phyloP scores from a whole-genome alignment of 2,888 invertebrate genomes.

The Dryomyza anilis region DNA sequence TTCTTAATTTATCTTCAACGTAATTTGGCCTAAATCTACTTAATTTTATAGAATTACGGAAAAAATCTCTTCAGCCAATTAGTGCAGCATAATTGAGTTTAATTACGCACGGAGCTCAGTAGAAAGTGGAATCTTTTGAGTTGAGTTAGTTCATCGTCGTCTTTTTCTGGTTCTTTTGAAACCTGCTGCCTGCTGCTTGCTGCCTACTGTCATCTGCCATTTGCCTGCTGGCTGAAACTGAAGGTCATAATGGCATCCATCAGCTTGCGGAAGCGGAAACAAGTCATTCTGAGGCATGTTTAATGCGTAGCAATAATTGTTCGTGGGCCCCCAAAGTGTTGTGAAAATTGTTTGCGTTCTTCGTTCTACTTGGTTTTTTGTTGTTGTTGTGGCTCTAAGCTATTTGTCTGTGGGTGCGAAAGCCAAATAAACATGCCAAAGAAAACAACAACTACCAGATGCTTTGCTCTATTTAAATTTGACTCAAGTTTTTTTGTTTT shows the following conservation, averaged over 20 bases:
- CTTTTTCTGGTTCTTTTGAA: too few species aligned
- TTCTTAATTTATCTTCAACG: neutral
- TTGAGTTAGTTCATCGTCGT: too few species aligned
- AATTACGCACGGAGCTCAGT: too few species aligned
- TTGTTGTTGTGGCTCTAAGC: neutral
- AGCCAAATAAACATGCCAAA: slow-evolving; percentile 5
- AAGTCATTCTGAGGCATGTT: slow-evolving; percentile 56
- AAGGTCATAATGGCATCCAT: slow-evolving; percentile 55
- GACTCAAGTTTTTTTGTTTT: too few species aligned
- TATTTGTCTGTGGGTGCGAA: slow-evolving; percentile 15
- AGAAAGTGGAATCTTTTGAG: too few species aligned
- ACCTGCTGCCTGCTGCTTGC: too few species aligned
- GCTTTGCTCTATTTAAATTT: neutral
- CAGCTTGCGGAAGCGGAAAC: slow-evolving; percentile 56
- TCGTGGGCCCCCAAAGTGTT: slow-evolving; percentile 13
- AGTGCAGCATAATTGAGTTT: slow-evolving; percentile 57
- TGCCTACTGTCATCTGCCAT: neutral
- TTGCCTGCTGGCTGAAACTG: slow-evolving; percentile 14
- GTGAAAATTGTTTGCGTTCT: slow-evolving; percentile 13
- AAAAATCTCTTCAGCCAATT: slow-evolving; percentile 41
- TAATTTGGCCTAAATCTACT: slow-evolving; percentile 9
- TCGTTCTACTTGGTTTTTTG: neutral
- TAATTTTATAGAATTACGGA: slow-evolving; percentile 4
- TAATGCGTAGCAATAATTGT: slow-evolving; percentile 29
- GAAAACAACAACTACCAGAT: neutral